phyloP scores from a whole-genome alignment of 2,797 vertebrate species.

The Melanotaenia trifasciata region DNA sequence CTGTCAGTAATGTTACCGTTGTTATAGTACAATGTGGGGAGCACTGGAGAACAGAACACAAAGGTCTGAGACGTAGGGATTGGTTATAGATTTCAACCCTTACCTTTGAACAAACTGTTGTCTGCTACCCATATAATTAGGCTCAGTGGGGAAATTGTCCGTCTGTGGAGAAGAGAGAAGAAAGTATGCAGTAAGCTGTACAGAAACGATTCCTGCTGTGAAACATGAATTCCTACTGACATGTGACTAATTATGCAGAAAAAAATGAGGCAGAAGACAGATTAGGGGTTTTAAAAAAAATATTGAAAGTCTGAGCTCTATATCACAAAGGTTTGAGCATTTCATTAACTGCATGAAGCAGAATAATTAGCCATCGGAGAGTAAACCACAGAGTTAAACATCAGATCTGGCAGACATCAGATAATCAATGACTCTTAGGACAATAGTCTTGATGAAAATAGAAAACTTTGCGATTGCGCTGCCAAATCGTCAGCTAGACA shows the following conservation, averaged over 20 bases:
- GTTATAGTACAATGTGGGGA: constrained; percentile 12
- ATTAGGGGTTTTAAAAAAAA: constrained; percentile 32
- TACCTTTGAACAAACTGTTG: constrained; percentile 99
- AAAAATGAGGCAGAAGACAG: constrained; percentile 42
- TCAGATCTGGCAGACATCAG: constrained; percentile 76
- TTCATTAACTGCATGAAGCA: constrained; percentile 88
- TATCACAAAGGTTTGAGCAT: constrained; percentile 87
- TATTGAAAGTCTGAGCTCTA: constrained; percentile 58
- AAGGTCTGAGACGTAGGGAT: constrained; percentile 81
- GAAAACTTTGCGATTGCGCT: constrained; percentile 30
- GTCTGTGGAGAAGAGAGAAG: constrained; percentile 91
- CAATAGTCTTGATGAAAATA: constrained; percentile 50
- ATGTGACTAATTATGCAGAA: constrained; percentile 91
- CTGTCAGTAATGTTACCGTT: constrained; percentile 29
- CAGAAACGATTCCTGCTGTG: constrained; percentile 88
- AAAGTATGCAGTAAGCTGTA: constrained; percentile 74
- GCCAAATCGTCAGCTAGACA: constrained; percentile 27
- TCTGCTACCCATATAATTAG: constrained; percentile 99
- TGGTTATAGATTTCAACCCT: constrained; percentile 87
- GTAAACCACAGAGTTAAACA: constrained; percentile 84
- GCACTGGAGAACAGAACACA: constrained; percentile 37
- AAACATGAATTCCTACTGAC: constrained; percentile 90
- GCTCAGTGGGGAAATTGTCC: constrained; percentile 99
- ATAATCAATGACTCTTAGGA: constrained; percentile 47
- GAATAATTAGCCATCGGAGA: constrained; percentile 88